Conservation (phyloP, 1,140 invertebrate species). For the Caenorhabditis brenneri region DNA sequence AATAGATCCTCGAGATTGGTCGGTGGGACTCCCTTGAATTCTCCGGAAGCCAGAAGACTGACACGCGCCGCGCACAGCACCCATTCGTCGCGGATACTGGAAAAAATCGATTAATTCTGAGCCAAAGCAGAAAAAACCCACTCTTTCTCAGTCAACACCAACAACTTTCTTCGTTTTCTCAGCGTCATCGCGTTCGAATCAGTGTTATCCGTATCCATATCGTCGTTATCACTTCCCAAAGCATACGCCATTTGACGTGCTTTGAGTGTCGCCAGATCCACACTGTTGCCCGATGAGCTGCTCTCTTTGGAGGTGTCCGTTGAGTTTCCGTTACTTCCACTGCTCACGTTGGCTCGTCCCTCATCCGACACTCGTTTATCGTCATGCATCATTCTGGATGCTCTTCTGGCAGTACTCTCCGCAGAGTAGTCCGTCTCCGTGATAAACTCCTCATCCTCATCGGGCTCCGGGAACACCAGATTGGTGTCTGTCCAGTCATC, state of each 20-base stretch:
- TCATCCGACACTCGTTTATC: too few species aligned
- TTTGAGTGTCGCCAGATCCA: neutral
- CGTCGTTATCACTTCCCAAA: neutral
- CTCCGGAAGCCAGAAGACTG: neutral
- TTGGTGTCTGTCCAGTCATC: neutral
- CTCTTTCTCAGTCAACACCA: slow-evolving; percentile 26
- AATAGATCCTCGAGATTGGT: neutral
- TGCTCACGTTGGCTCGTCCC: too few species aligned
- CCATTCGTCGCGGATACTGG: neutral
- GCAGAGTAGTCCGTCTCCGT: neutral
- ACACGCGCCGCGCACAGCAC: neutral
- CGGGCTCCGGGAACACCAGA: neutral
- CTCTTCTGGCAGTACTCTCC: neutral
- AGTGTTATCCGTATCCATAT: neutral
- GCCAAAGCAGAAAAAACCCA: neutral
- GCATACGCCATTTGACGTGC: neutral
- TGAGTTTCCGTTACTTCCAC: neutral
- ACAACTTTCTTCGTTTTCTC: neutral
- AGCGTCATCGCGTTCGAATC: neutral
- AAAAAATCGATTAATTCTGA: neutral
- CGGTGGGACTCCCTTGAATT: slow-evolving; percentile 19
- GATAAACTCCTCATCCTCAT: neutral
- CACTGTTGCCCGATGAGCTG: neutral
- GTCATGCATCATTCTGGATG: neutral
- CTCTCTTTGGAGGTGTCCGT: neutral